Conservation (phyloP, 1,140 invertebrate genomes). For the Dysdera silvatica region DNA sequence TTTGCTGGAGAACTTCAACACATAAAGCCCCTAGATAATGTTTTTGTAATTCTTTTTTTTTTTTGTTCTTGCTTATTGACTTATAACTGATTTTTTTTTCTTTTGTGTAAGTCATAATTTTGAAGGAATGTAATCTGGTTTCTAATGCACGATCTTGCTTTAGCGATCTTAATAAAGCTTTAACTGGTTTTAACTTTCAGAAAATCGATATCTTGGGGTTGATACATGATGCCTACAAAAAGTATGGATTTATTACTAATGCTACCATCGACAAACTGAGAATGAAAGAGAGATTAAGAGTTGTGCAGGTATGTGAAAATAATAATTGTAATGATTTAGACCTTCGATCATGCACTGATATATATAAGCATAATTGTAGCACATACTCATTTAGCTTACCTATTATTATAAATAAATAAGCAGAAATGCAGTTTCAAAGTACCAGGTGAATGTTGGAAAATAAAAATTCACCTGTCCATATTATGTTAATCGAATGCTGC, state of each 20-base stretch:
- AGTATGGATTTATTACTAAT: slow-evolving; percentile 73
- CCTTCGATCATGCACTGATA: too few species aligned
- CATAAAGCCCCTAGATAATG: too few species aligned
- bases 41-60: neutral
- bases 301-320: slow-evolving; percentile 69
- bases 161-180: neutral
- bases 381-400: too few species aligned
- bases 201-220: slow-evolving; percentile 61
- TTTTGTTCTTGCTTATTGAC: neutral
- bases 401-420: too few species aligned
- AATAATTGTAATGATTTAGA: too few species aligned
- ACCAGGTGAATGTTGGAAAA: too few species aligned
- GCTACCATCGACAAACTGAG: slow-evolving; percentile 79
- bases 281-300: slow-evolving; percentile 82
- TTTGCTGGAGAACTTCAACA: too few species aligned
- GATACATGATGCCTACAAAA: slow-evolving; percentile 77
- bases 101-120: neutral
- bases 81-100: neutral
- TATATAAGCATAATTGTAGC: too few species aligned
- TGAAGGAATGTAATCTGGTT: neutral
- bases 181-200: slow-evolving; percentile 2
- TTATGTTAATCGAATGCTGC: too few species aligned
- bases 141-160: neutral
- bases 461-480: too few species aligned
- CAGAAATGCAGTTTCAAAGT: too few species aligned